Evolutionary conservation across 2,888 invertebrate genomes (phyloP).

Genomic region (Aelia acuminata): DNA sequence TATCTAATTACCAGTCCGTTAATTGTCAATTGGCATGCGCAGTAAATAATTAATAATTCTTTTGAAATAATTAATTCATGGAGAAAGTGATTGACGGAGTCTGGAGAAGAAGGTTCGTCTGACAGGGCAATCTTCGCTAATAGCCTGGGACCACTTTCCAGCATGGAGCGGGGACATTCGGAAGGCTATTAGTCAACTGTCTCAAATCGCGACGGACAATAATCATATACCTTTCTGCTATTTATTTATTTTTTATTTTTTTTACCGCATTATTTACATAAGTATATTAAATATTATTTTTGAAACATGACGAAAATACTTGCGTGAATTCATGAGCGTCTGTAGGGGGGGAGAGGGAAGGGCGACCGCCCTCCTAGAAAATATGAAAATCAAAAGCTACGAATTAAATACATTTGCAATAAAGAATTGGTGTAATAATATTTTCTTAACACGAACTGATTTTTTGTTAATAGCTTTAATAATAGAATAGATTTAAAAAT

Average conservation of each 20-base stretch:
- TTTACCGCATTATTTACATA: not conserved
- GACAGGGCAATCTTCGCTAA: not conserved
- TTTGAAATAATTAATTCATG: conserved; percentile 12
- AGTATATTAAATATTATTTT: too few relatives aligned
- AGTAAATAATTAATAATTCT: not conserved
- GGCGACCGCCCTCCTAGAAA: too few relatives aligned
- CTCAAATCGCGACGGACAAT: not conserved
- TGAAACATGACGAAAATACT: too few relatives aligned
- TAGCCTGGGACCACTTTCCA: not conserved
- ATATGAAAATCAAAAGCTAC: too few relatives aligned
- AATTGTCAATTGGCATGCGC: not conserved
- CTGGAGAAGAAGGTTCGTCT: not conserved
- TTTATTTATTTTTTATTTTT: too few relatives aligned
- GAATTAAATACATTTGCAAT: too few relatives aligned
- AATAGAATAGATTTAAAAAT: too few relatives aligned
- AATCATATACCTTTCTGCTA: not conserved
- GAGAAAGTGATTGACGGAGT: conserved; percentile 18
- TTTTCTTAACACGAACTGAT: too few relatives aligned
- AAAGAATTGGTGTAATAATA: too few relatives aligned
- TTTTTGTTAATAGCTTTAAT: too few relatives aligned
- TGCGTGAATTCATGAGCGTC: too few relatives aligned
- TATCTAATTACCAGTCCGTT: not conserved
- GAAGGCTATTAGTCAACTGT: not conserved
- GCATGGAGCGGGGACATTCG: not conserved
- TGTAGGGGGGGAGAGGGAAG: too few relatives aligned